phyloP scores from a whole-genome alignment of 2,888 invertebrate species.

The Geotrupes spiniger region DNA sequence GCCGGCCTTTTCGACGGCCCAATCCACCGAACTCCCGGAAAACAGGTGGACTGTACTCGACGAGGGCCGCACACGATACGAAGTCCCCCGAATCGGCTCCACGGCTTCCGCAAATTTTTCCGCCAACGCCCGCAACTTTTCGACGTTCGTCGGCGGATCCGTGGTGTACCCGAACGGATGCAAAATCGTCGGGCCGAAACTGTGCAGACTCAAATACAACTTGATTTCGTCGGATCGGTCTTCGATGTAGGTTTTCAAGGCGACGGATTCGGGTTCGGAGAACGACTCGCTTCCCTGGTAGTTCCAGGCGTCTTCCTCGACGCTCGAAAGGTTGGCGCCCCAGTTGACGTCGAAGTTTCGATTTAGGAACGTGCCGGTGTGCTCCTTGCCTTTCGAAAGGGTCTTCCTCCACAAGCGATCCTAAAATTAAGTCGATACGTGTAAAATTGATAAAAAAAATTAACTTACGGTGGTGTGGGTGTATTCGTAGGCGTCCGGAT shows the following conservation, averaged over 20 bases:
- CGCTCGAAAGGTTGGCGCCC: conserved; percentile 27
- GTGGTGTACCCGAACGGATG: conserved; percentile 65
- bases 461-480: conserved; percentile 40
- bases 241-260: conserved; percentile 58
- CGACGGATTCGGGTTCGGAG: conserved; percentile 39
- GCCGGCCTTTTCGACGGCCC: conserved; percentile 55
- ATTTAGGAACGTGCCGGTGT: conserved; percentile 23
- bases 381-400: conserved; percentile 49
- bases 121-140: conserved; percentile 50
- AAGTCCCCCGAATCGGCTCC: conserved; percentile 39
- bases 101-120: conserved; percentile 51
- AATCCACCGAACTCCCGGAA: conserved; percentile 66
- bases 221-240: conserved; percentile 54
- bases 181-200: conserved; percentile 66
- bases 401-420: conserved; percentile 68
- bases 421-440: no score
- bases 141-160: conserved; percentile 53
- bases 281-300: conserved; percentile 41
- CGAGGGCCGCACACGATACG: conserved; percentile 56
- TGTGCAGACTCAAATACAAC: conserved; percentile 69
- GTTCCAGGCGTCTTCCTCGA: conserved; percentile 10
- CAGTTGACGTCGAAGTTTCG: conserved; percentile 20
- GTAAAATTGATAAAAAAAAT: no score
- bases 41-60: conserved; percentile 50
- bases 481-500: conserved; percentile 57